These are phyloP conservation scores for Tragelaphus imberbis DNA, from an alignment of 2,113 vertebrate genomes.

Conservation along the genomic window DNA sequence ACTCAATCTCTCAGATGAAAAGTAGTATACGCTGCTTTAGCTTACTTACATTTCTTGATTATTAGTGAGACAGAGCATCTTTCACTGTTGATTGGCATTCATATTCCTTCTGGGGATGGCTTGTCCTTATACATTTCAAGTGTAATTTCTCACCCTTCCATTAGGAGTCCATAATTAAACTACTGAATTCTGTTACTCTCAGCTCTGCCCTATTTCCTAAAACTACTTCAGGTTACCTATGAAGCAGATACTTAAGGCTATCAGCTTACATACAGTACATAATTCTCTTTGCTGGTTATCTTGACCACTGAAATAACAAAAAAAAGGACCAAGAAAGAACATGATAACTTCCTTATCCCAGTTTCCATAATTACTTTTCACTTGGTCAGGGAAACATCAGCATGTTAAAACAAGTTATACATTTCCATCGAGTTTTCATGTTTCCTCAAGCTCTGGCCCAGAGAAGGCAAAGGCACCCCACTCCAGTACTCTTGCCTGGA, in stretches of 20 bases:
- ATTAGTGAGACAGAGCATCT: neutral
- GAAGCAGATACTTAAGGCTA: conserved; percentile 16
- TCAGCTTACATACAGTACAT: neutral
- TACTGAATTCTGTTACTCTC: neutral
- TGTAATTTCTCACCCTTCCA: neutral
- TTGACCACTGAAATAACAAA: neutral
- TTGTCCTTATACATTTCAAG: conserved; percentile 6
- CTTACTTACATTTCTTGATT: neutral
- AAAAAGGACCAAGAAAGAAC: neutral
- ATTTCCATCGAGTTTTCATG: neutral
- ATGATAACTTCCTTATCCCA: neutral
- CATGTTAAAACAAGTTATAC: neutral
- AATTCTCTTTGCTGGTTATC: neutral
- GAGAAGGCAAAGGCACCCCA: too few relatives aligned
- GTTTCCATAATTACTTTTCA: neutral
- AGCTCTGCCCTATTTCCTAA: conserved; percentile 12
- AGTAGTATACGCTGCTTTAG: neutral
- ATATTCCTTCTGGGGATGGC: conserved; percentile 2
- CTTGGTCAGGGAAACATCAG: neutral
- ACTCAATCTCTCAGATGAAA: neutral
- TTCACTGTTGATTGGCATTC: neutral
- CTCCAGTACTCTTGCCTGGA: too few relatives aligned
- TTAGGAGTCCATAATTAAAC: conserved; percentile 1
- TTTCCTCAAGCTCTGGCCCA: neutral
- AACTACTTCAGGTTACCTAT: neutral